Evolutionary conservation across 2,797 vertebrate genomes (phyloP), one percentile per base, ranked within the genome.

Genomic region (Gila robusta): DNA sequence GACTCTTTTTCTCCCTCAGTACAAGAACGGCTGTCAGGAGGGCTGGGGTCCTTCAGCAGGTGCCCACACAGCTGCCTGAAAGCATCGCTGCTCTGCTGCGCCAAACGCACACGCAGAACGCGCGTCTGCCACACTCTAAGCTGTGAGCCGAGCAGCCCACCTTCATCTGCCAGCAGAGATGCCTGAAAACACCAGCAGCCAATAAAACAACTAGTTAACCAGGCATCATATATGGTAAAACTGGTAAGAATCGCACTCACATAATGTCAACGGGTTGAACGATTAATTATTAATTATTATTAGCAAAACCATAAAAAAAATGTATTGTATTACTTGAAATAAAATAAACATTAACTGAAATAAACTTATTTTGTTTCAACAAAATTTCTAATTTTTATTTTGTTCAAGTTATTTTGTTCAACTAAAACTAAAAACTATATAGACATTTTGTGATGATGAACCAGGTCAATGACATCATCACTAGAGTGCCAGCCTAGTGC

Each of bases 31-130:
- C 88, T 87, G 79, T 86, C 82, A 88, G 81, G 59, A 93, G 93
- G 93, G 91, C 74, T 44, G 62, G 82, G 89, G 83, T 87, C 64
- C 81, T 89, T 89, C 44, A 86, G 88, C 93, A 95, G 95, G 95
- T 95, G 94, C 91, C 93, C 91, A 91, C 91, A 89, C 93, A 96
- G 93, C 92, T 95, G 94, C 92, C 95, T 89, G 85, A 93, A 91
- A 94, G 92, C 94, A 85, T 90, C 89, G 91, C 90, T 94, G 66
- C 56, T 59, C 85, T 28, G 76, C 72, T 62, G 74, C 85, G 86
- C 47, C 82, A 67, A 85, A 74, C 7, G 14, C 81, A 88, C 88
- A 73, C 80, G 86, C 87, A 86, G 91, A 88, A 88, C 90, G 59
- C 87, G 89, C 64, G 85, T 69, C 92, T 90, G 90, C 91, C 89